Evolutionary conservation across 35 echinoderm and acorn worm genomes (phyloP).

Genomic region (Anneissia japonica): DNA sequence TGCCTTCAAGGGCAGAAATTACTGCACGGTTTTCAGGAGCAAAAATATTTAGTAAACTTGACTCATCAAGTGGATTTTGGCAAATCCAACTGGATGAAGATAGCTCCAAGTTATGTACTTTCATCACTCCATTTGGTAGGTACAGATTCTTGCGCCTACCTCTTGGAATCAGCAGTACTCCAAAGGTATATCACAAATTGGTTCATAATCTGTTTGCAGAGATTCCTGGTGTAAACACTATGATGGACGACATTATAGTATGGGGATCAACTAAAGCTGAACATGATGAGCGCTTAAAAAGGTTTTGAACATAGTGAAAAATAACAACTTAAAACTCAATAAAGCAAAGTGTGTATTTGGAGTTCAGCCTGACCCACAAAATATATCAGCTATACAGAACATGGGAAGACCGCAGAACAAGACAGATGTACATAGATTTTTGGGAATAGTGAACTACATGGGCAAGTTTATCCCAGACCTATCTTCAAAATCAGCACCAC

Average conservation of each 20-base stretch:
- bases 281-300: conserved; percentile 30
- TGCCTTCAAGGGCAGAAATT: conserved; percentile 45
- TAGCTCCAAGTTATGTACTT: conserved; percentile 33
- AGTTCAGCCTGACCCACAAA: no score
- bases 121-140: conserved; percentile 20
- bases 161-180: conserved; percentile 19
- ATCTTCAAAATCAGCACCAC: conserved; percentile 31
- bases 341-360: conserved; percentile 32
- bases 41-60: not conserved
- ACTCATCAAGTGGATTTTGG: conserved; percentile 14
- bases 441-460: conserved; percentile 52
- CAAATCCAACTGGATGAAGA: conserved; percentile 27
- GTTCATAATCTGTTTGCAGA: conserved; percentile 1
- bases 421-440: conserved; percentile 36
- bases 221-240: conserved; percentile 13
- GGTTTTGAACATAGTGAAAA: conserved; percentile 14
- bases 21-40: conserved; percentile 25
- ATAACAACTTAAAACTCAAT: conserved; percentile 32
- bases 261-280: conserved; percentile 18
- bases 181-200: conserved; percentile 6
- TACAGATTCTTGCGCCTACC: conserved; percentile 34
- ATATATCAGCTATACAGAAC: conserved; percentile 25
- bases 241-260: conserved; percentile 32
- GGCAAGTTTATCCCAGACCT: conserved; percentile 64
- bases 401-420: conserved; percentile 7